These are phyloP conservation scores for Sericinus montela DNA, from an alignment of 2,888 invertebrate genomes.

Conservation along the genomic window DNA sequence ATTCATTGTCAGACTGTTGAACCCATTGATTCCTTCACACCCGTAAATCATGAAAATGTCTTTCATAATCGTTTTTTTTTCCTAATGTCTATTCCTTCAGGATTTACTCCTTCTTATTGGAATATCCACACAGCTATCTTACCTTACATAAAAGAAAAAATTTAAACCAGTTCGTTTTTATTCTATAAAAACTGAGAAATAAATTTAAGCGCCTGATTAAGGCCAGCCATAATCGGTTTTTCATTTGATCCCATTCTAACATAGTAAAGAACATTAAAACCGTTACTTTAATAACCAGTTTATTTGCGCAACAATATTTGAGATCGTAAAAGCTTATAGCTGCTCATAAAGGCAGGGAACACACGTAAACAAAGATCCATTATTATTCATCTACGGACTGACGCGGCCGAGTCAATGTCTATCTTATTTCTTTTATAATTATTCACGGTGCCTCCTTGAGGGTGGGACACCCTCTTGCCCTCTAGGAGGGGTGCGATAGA, in stretches of 20 bases:
- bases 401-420: constrained; percentile 76
- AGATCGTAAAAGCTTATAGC: constrained; percentile 49
- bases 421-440: constrained; percentile 80
- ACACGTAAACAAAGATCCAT: constrained; percentile 74
- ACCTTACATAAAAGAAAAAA: too few species aligned
- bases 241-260: constrained; percentile 9
- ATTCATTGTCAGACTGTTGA: too few species aligned
- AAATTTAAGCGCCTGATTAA: constrained; percentile 7
- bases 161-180: neutral
- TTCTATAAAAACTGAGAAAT: neutral
- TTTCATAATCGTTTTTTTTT: too few species aligned
- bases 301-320: constrained; percentile 50
- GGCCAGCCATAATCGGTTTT: constrained; percentile 7
- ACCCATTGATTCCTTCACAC: too few species aligned
- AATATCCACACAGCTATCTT: too few species aligned
- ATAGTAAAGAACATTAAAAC: constrained; percentile 22
- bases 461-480: constrained; percentile 35
- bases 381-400: constrained; percentile 75
- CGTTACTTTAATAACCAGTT: constrained; percentile 46
- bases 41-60: too few species aligned
- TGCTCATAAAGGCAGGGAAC: constrained; percentile 53
- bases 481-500: constrained; percentile 48
- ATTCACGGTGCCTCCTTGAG: constrained; percentile 65
- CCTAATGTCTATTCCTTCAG: too few species aligned
- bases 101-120: too few species aligned